Base-by-base conservation (phyloP, 2,888 invertebrate species). In the Deilephila porcellus region DNA sequence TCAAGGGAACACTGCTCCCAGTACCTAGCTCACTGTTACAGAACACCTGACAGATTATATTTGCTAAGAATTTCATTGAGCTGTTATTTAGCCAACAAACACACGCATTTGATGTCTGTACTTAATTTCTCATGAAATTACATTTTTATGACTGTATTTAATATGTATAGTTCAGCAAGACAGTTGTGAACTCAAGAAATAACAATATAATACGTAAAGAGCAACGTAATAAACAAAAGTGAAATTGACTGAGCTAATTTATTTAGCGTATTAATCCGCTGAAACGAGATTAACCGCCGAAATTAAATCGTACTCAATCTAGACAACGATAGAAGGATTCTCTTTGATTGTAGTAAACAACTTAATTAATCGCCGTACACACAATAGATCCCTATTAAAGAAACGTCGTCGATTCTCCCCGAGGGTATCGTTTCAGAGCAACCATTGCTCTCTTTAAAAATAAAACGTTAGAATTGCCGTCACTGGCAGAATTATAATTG, bases 361-460 rank as follows among this genome's bases (percentile, higher is more conserved):
- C 37, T 78, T 82, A 83, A 86, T 85, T 81, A 83, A 82, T 82
- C 76, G 80, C 70, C 53, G 62, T 73, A 74, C 77, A 84, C 79
- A 81, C 90, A 90, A 90, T 90, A 90, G 87, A 86, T 88, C 83
- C 85, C 88, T 86, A 89, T 92, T 91, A 90, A 88, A 86, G 80
- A 87, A 88, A 88, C 88, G 87, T 86, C 83, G 84, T 76, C 79
- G 77, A 86, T 85, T 82, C 77, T 76, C 80, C 91, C 88, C 88
- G 70, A 75, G 88, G 87, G 91, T 79, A 83, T 81, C 83, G 82
- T 89, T 86, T 76, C 80, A 7, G 83, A 77, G 77, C 72, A 64
- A 76, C 78, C 78, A 81, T 79, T 82, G 81, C 79, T 81, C 82
- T 81, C 79, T 89, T 87, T 84, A 86, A 88, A 89, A 89, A 88